Evolutionary conservation across 2,888 invertebrate species (phyloP), one percentile per base, ranked within the genome.

Genomic region (Lymantria monacha): DNA sequence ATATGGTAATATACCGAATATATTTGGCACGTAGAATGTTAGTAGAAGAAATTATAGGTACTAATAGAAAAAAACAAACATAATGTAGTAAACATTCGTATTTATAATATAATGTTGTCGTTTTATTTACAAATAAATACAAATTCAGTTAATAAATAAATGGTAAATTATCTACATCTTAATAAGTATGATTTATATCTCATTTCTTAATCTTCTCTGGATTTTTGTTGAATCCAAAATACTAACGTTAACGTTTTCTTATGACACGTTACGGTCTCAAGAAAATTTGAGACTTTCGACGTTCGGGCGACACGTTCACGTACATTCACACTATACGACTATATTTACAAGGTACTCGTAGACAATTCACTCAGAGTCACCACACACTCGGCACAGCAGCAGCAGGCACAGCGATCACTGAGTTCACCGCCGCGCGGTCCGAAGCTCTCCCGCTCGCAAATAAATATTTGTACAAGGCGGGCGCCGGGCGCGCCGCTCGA

Each of bases 401-500:
- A 75, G 70, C 82, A 78, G 74, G 74, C 85, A 77, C 84, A 73
- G 79, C 80, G 71, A 69, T 76, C 83, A 80, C 85, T 77, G 81
- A 83, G 86, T 84, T 83, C 84, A 76, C 77, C 81, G 81, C 81
- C 84, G 83, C 85, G 81, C 81, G 72, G 77, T 76, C 81, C 85
- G 82, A 79, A 81, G 82, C 83, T 73, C 70, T 77, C 82, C n/a
- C 84, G 83, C 81, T 82, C 84, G 83, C 85, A 87, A 88, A 88
- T 90, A 90, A 90, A 90, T 90, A 90, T 90, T 89, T 92, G 92
- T 93, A 93, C 93, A 92, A 91, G 88, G 90, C 92, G 92, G 90
- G 84, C 89, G 88, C 22, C 22, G 22, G 5, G 22, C 22, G 22
- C 91, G 88, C 83, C 80, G 79, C 85, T 81, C 81, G 83, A 78